phyloP scores from a whole-genome alignment of 2,888 invertebrate genomes.

The Diaprepes abbreviatus region DNA sequence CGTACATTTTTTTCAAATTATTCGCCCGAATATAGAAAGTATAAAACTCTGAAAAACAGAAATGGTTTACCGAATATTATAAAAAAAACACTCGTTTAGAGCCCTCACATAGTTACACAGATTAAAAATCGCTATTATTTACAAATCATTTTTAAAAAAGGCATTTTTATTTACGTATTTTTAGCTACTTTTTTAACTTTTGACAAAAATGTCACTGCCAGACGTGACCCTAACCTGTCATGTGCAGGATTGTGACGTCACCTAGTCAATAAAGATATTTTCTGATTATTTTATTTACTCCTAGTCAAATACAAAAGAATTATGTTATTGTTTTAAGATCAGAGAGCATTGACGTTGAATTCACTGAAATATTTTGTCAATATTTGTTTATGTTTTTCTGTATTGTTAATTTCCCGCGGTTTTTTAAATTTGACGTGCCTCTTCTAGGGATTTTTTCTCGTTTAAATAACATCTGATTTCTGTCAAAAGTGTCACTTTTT shows the following conservation, averaged over 20 bases:
- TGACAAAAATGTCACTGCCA: slow-evolving; percentile 27
- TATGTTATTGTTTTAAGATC: not conserved
- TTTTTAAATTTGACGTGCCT: slow-evolving; percentile 9
- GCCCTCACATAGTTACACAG: slow-evolving; percentile 6
- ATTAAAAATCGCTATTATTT: slow-evolving; percentile 7
- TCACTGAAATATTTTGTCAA: slow-evolving; percentile 8
- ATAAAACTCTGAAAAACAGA: not conserved
- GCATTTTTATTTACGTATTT: slow-evolving; percentile 33
- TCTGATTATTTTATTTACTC: not conserved
- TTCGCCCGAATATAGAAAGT: slow-evolving; percentile 1
- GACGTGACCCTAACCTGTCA: not conserved
- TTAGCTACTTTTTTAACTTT: not conserved
- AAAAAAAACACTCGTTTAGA: not conserved
- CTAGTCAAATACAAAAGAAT: not conserved
- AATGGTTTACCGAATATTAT: not conserved
- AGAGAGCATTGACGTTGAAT: slow-evolving; percentile 19
- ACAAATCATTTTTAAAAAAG: slow-evolving; percentile 12
- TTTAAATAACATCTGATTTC: not conserved
- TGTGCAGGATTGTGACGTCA: not conserved
- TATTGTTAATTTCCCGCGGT: not conserved
- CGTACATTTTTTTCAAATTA: slow-evolving; percentile 69
- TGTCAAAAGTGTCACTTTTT: slow-evolving; percentile 3
- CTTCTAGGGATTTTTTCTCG: not conserved
- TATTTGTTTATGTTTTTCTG: not conserved
- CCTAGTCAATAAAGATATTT: slow-evolving; percentile 3